phyloP scores from a whole-genome alignment of 2,113 vertebrate genomes.

The Megaptera novaeangliae region DNA sequence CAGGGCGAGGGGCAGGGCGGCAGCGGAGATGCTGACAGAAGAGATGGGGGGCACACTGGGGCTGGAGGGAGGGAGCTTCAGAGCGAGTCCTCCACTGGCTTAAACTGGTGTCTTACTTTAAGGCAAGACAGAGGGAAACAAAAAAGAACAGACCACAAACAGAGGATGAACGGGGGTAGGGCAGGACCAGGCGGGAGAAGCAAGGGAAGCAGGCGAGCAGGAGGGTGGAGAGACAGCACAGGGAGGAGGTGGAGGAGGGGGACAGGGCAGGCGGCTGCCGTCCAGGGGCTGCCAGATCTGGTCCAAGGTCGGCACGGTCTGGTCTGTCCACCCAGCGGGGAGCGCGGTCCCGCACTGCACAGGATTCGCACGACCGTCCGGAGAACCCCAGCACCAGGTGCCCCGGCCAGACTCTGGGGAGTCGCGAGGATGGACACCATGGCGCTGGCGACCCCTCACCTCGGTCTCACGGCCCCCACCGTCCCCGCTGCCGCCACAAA shows the following conservation, averaged over 20 bases:
- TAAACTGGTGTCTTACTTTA: not conserved
- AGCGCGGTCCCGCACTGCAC: no score
- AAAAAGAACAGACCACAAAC: fast-evolving
- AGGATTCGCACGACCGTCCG: fast-evolving
- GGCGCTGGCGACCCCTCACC: not conserved
- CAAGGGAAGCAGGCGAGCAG: no score
- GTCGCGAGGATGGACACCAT: fast-evolving
- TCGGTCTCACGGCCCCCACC: fast-evolving
- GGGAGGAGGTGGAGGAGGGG: not conserved
- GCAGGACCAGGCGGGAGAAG: no score
- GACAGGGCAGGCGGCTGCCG: fast-evolving
- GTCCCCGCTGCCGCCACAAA: no score
- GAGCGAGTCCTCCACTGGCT: not conserved
- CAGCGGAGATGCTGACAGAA: fast-evolving
- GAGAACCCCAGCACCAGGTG: not conserved
- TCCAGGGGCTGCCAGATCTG: not conserved
- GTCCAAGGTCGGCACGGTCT: fast-evolving
- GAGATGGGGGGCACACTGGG: fast-evolving
- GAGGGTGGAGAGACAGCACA: not conserved
- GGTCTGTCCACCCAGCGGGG: not conserved
- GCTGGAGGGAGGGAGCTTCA: not conserved
- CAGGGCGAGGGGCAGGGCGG: no score
- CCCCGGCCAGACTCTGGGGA: not conserved
- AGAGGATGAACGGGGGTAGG: not conserved
- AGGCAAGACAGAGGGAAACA: not conserved